Conservation (phyloP, 2,797 vertebrate genomes). For the Artibeus lituratus region DNA sequence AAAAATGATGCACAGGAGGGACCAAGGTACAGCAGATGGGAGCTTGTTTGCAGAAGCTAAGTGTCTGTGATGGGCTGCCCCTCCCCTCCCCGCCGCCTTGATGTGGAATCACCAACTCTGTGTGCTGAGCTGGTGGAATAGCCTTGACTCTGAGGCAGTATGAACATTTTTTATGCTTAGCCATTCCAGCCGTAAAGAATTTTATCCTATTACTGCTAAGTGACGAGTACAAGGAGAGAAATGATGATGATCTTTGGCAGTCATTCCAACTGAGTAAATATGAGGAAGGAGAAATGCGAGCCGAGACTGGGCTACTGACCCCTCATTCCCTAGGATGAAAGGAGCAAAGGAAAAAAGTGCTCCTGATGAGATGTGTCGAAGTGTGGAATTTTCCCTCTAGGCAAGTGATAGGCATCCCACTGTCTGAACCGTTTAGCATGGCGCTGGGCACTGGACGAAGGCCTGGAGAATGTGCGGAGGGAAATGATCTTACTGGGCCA, state of each 20-base stretch:
- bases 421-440: conserved; percentile 28
- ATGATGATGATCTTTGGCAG: conserved; percentile 64
- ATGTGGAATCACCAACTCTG: not conserved
- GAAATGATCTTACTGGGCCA: not conserved
- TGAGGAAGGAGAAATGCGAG: conserved; percentile 24
- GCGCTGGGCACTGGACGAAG: not conserved
- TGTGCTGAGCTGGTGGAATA: conserved; percentile 34
- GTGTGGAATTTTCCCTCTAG: conserved; percentile 41
- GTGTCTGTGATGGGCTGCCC: not conserved
- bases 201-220: conserved; percentile 71
- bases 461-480: not conserved
- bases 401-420: conserved; percentile 35
- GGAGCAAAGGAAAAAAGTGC: conserved; percentile 4
- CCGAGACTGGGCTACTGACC: conserved; percentile 24
- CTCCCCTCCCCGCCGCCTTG: not conserved
- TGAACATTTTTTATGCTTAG: conserved; percentile 61
- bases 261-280: conserved; percentile 67
- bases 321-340: conserved; percentile 62
- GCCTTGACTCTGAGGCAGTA: conserved; percentile 27
- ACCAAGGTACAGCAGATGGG: not conserved
- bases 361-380: conserved; percentile 51
- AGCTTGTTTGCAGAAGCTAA: conserved; percentile 33
- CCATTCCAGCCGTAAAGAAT: conserved; percentile 54
- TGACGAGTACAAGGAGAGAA: conserved; percentile 53
- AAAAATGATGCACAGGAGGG: not conserved